Percentiles rank a stretch among this genome's conserved stretches.
These are phyloP conservation scores for Napeogenes inachia DNA, from an alignment of 2,888 invertebrate species.

Conservation along the genomic window DNA sequence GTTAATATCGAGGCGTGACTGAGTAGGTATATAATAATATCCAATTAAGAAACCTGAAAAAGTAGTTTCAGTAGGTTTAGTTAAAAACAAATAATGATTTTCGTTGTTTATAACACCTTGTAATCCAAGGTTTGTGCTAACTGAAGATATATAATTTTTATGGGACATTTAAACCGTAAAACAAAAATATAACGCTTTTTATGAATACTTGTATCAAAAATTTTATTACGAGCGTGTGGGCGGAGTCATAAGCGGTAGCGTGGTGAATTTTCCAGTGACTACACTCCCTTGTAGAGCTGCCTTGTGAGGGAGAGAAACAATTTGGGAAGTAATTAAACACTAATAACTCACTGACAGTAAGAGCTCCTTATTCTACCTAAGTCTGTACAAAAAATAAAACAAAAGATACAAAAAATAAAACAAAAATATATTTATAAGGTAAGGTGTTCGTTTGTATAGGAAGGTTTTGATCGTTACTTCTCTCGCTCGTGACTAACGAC, in stretches of 20 bases:
- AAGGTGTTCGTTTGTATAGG: no score
- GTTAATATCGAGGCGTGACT: no score
- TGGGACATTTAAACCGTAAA: conserved; percentile 61
- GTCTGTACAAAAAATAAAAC: no score
- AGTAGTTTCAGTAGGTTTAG: neutral
- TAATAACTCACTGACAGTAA: no score
- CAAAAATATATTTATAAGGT: no score
- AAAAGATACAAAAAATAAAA: no score
- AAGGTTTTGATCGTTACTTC: no score
- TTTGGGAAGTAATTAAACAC: neutral
- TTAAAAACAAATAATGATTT: conserved; percentile 27
- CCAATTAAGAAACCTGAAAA: no score
- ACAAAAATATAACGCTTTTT: conserved; percentile 59
- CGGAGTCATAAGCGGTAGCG: conserved; percentile 27
- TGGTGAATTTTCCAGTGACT: neutral
- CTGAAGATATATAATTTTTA: conserved; percentile 45
- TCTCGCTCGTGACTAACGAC: no score
- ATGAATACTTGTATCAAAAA: conserved; percentile 61
- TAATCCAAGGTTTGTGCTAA: conserved; percentile 38
- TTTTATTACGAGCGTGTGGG: conserved; percentile 47
- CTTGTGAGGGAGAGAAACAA: neutral
- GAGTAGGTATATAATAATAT: no score
- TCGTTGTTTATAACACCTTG: conserved; percentile 14
- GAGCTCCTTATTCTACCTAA: no score
- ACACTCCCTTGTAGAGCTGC: neutral